A percentile compares a stretch with the other conserved stretches of the same genome.
phyloP scores from a whole-genome alignment of 2,113 vertebrate genomes.

The Tichodroma muraria region DNA sequence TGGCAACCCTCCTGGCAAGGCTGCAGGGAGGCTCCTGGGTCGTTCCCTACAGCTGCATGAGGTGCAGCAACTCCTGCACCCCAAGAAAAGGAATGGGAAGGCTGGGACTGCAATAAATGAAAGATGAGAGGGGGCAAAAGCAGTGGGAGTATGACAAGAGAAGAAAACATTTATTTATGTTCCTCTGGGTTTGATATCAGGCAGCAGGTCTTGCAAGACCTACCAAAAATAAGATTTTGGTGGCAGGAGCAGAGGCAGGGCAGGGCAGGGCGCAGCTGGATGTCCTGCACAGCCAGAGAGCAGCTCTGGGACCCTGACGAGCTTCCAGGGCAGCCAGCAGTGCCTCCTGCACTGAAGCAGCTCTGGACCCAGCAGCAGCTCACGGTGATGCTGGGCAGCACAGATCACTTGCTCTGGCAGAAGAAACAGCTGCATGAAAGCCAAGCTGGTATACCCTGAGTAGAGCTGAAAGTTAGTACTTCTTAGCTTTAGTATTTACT shows the following conservation, averaged over 20 bases:
- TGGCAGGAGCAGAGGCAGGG: not conserved
- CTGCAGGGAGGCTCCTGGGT: not conserved
- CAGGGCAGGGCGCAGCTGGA: not conserved
- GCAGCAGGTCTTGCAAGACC: not conserved
- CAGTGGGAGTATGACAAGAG: not conserved
- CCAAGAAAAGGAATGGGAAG: not conserved
- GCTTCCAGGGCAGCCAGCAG: too few species aligned
- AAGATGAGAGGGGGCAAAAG: not conserved
- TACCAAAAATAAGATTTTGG: rapidly evolving
- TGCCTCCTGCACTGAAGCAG: too few species aligned
- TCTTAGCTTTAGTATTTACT: not conserved
- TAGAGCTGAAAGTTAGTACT: not conserved
- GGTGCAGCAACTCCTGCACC: not conserved
- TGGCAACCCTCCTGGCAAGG: not conserved
- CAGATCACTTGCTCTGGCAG: not conserved
- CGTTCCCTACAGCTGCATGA: not conserved
- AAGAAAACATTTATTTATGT: not conserved
- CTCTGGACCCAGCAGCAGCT: too few species aligned
- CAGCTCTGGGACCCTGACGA: not conserved
- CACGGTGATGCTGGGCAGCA: not conserved
- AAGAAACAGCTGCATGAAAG: not conserved
- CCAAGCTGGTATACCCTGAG: not conserved
- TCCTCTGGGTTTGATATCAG: not conserved
- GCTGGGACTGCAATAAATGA: not conserved
- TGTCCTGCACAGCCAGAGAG: rapidly evolving